Conservation (phyloP, 2,797 vertebrate genomes). For the Sebastiscus tertius region DNA sequence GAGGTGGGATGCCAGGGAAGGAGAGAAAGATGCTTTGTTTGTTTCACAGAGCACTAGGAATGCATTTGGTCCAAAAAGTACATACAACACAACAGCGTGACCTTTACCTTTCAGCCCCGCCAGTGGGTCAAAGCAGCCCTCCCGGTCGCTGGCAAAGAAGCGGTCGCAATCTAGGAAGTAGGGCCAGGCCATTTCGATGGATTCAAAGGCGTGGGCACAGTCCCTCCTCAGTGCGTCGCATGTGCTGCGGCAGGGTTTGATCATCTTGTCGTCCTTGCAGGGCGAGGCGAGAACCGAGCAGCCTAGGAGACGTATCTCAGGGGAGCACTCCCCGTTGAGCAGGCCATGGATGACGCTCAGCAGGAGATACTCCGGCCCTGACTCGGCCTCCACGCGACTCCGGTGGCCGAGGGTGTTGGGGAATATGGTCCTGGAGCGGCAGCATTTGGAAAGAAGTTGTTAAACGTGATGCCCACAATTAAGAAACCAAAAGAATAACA, state of each 20-base stretch:
- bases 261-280: slow-evolving; percentile 80
- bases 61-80: neutral
- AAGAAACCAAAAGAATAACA: neutral
- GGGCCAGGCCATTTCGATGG: slow-evolving; percentile 97
- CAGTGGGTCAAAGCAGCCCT: slow-evolving; percentile 93
- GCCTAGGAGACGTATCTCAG: slow-evolving; percentile 91
- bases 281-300: slow-evolving; percentile 92
- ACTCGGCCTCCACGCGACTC: slow-evolving; percentile 84
- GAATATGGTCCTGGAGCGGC: slow-evolving; percentile 80
- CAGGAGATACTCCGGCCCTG: slow-evolving; percentile 92
- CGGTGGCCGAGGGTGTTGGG: slow-evolving; percentile 92
- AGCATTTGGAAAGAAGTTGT: neutral
- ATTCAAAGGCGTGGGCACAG: slow-evolving; percentile 90
- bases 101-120: slow-evolving; percentile 86
- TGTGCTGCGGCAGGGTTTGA: slow-evolving; percentile 89
- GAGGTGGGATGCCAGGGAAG: slow-evolving; percentile 13
- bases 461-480: neutral
- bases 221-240: slow-evolving; percentile 88
- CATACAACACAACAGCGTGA: neutral
- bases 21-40: neutral
- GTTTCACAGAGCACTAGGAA: neutral
- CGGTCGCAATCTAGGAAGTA: slow-evolving; percentile 95
- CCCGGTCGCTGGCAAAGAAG: slow-evolving; percentile 88
- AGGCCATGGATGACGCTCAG: slow-evolving; percentile 91
- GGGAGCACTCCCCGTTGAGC: slow-evolving; percentile 93